Conservation (phyloP, 2,888 invertebrate species). For the Sphaeridia pumilis region DNA sequence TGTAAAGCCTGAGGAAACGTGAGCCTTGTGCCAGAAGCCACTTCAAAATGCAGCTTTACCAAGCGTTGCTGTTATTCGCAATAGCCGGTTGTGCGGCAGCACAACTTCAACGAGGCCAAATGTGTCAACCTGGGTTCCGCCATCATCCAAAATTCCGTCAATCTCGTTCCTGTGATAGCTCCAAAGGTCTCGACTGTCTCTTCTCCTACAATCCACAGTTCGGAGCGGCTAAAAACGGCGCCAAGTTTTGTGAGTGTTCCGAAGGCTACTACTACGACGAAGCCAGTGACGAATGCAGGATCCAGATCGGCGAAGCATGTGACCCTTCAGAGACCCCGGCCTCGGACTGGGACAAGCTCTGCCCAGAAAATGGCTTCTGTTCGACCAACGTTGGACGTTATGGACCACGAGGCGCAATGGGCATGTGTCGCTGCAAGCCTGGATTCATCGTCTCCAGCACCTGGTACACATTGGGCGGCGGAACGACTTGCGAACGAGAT, state of each 20-base stretch:
- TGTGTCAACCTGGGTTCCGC: not conserved
- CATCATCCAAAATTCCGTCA: slow-evolving; percentile 1
- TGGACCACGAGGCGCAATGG: slow-evolving; percentile 11
- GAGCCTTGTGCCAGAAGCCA: no score
- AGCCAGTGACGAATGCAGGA: slow-evolving; percentile 9
- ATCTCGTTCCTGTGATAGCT: not conserved
- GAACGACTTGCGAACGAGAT: slow-evolving; percentile 3
- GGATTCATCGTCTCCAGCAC: slow-evolving; percentile 7
- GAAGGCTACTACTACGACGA: slow-evolving; percentile 11
- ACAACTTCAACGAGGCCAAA: not conserved
- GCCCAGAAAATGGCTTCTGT: slow-evolving; percentile 9
- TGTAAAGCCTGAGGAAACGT: no score
- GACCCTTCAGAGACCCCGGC: not conserved
- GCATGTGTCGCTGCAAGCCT: slow-evolving; percentile 14
- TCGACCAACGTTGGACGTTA: slow-evolving; percentile 11
- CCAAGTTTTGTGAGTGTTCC: slow-evolving; percentile 9
- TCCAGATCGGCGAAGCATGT: slow-evolving; percentile 10
- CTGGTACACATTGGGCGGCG: slow-evolving; percentile 11
- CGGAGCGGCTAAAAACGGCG: not conserved
- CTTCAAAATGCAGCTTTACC: no score
- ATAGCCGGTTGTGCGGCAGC: no score
- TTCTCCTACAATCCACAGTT: slow-evolving; percentile 9
- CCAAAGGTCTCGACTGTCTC: slow-evolving; percentile 9
- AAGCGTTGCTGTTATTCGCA: no score
- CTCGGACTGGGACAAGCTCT: slow-evolving; percentile 4